phyloP scores from a whole-genome alignment of 2,797 vertebrate species.

The Orestias chungarensis region DNA sequence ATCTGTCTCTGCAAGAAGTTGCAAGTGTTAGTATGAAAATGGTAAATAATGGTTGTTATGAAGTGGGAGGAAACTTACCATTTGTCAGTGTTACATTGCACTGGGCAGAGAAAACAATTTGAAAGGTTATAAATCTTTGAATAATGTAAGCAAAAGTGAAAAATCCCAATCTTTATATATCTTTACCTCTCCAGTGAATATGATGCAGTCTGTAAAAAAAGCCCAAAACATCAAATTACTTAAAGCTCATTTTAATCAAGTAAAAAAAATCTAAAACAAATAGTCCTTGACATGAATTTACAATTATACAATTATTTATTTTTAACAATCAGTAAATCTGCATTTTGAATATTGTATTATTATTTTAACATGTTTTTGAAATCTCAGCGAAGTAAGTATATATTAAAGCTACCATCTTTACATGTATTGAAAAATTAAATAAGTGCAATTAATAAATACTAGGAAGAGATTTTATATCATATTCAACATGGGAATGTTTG shows the following conservation, averaged over 20 bases:
- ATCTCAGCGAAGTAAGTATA: background rate
- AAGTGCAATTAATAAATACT: background rate
- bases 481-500: background rate
- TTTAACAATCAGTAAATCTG: background rate
- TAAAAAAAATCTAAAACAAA: background rate
- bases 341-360: background rate
- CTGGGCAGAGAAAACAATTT: constrained; percentile 41
- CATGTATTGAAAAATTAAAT: background rate
- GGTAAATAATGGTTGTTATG: background rate
- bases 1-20: constrained; percentile 47
- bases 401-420: background rate
- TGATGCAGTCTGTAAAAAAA: constrained; percentile 65
- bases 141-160: background rate
- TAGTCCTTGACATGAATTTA: background rate
- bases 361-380: background rate
- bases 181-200: constrained; percentile 68
- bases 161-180: background rate
- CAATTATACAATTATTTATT: background rate
- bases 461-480: background rate
- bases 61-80: constrained; percentile 47
- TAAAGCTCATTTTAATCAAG: background rate
- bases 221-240: background rate
- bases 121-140: background rate
- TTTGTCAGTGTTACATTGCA: constrained; percentile 59
- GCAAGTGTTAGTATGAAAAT: background rate